Evolutionary conservation across 1,140 invertebrate genomes (phyloP), one percentile per base, ranked within the genome.

Genomic region (Helicorthomorpha holstii): DNA sequence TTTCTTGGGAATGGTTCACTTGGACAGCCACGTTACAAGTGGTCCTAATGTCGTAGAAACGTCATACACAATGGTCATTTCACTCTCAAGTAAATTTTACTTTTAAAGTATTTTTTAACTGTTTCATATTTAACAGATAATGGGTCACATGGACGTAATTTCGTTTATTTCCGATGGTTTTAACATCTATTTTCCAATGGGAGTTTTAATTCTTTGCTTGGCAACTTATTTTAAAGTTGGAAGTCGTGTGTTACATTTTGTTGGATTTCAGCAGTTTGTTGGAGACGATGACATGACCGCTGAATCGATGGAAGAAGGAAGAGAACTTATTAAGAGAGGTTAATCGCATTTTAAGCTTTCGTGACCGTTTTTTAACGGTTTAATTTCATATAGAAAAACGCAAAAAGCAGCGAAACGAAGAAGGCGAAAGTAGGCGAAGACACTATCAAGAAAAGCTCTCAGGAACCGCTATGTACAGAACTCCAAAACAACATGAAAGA

Each of bases 101-200:
- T 42, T 3, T 50, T 26, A 25, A 23, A 1, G 12, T 50, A 16
- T 16, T 50, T 46, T 46, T 22, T 26, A 7, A 10, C 25, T 27
- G n/a, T 27, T 10, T 27, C 10, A 7, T 24, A 27, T 27, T 49
- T 49, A 29, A 7, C 25, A 93, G 85, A 84, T 99, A 55, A 99
- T 99, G 94, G 95, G 95, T 22, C 94, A 98, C 63, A 92, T 98
- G 91, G 93, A 98, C 72, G 89, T 98, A 0, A 82, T 98, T 50
- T 82, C 87, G 10, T 89, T 98, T 50, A 88, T 98, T 54, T 90
- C 92, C 1, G 85, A 96, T 69, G 94, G 95, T 22, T 98, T 99
- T 69, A 98, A 98, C 69, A 85, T 99, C 41, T 99, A 98, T 66
- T 96, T 98, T 68, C 96, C 96, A 0, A 97, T 98, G 76, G 78